Percentiles rank a stretch among this genome's conserved stretches.
These are phyloP conservation scores for Amyelois transitella DNA, from an alignment of 1,140 invertebrate species.

Conservation along the genomic window DNA sequence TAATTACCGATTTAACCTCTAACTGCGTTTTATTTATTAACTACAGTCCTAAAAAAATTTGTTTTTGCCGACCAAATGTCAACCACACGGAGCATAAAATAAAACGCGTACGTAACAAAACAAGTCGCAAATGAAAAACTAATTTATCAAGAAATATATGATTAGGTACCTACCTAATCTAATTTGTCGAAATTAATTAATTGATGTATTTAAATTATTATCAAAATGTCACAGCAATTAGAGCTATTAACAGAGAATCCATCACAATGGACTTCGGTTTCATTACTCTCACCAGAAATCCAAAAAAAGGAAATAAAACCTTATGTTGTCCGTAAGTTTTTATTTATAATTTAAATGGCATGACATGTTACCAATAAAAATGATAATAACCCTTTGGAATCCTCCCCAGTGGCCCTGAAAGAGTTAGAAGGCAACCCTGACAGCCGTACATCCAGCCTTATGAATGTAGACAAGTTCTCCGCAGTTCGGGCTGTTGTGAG, in stretches of 20 bases:
- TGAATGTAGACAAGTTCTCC: constrained; percentile 57
- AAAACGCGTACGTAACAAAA: too few species aligned
- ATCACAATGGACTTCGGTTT: constrained; percentile 46
- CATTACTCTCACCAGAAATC: constrained; percentile 52
- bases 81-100: too few species aligned
- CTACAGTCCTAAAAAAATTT: too few species aligned
- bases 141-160: too few species aligned
- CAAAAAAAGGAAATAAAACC: constrained; percentile 65
- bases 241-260: constrained; percentile 57
- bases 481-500: constrained; percentile 51
- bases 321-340: constrained; percentile 55
- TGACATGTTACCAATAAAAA: background rate
- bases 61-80: too few species aligned
- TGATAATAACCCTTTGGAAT: background rate
- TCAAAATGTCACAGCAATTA: constrained; percentile 50
- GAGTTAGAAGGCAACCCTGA: constrained; percentile 64
- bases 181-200: too few species aligned
- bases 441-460: constrained; percentile 44
- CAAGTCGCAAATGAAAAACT: too few species aligned
- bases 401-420: constrained; percentile 56
- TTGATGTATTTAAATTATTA: background rate
- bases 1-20: too few species aligned
- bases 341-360: background rate
- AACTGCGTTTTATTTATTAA: too few species aligned
- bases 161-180: too few species aligned